Evolutionary conservation across 2,888 invertebrate genomes (phyloP), one percentile per base, ranked within the genome.

Genomic region (Eurytoma californica): DNA sequence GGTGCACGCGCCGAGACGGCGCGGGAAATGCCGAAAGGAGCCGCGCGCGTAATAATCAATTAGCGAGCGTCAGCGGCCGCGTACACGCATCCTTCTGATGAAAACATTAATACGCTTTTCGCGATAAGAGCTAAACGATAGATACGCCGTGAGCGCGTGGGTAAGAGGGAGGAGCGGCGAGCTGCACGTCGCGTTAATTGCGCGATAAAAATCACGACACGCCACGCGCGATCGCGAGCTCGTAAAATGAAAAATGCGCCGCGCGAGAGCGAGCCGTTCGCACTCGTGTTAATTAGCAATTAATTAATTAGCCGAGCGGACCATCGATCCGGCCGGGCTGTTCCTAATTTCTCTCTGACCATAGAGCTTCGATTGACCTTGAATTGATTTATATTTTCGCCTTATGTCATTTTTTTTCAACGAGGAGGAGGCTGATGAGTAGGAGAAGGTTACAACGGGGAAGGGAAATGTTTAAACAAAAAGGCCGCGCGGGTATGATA

Each of bases 191-290:
- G 87, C 88, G 89, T 90, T 90, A 90, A 90, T 90, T 90, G 89
- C 87, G 86, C 88, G 90, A 90, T 90, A 89, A 90, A 90, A 90
- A 90, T 90, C 90, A 87, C 88, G 86, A 87, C 90, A 89, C 88
- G 90, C 88, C 88, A 89, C 83, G 83, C 81, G 83, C 80, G 67
- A 79, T 58, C 28, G 73, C 61, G 49, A 58, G 80, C 79, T 83
- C 84, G 84, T 85, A 85, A 86, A 86, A 78, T 77, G 77, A 77
- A 80, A 85, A 86, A 85, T 85, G 85, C 83, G 85, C 83, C 85
- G 84, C 84, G 83, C 83, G 84, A 84, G 82, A 82, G 82, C 67
- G 49, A 61, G 60, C 66, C 47, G 65, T 63, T 68, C 80, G 77
- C 63, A 72, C 51, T 14, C 12, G 13, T 82, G 85, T 86, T 86